A percentile compares a stretch with the other conserved stretches of the same genome.
phyloP scores from a whole-genome alignment of 2,113 vertebrate species.

The Piaya cayana region DNA sequence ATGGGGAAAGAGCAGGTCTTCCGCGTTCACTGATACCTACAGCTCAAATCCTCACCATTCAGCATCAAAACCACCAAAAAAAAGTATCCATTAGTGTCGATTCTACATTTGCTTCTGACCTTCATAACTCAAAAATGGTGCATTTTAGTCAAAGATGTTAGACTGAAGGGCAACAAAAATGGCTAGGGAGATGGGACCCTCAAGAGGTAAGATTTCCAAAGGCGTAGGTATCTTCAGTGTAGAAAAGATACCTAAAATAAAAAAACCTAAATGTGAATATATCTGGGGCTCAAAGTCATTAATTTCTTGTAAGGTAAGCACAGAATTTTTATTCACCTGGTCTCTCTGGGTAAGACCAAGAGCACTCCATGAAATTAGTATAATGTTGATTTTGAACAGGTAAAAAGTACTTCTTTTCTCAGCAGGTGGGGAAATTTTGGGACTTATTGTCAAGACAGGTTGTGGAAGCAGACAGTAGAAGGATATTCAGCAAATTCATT shows the following conservation, averaged over 20 bases:
- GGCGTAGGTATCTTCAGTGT: not conserved
- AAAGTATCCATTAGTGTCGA: fast-evolving
- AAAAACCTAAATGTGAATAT: not conserved
- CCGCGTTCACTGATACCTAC: not conserved
- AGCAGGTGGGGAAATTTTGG: not conserved
- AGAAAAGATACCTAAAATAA: not conserved
- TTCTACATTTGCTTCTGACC: not conserved
- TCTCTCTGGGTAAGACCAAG: not conserved
- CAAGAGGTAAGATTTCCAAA: not conserved
- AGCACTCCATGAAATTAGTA: not conserved
- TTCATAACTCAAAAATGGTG: not conserved
- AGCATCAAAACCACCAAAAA: not conserved
- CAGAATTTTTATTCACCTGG: not conserved
- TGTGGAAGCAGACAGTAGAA: not conserved
- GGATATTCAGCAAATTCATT: not conserved
- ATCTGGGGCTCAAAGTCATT: not conserved
- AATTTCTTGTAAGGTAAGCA: not conserved
- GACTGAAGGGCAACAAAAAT: not conserved
- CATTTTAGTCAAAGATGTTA: not conserved
- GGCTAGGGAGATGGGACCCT: not conserved
- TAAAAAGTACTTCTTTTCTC: not conserved
- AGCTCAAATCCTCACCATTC: not conserved
- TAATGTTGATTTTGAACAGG: not conserved
- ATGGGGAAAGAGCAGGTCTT: not conserved
- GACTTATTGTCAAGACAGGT: not conserved